Percentiles rank a stretch among this genome's conserved stretches.
Conservation (phyloP, 2,113 vertebrate species). For the Noctilio leporinus region DNA sequence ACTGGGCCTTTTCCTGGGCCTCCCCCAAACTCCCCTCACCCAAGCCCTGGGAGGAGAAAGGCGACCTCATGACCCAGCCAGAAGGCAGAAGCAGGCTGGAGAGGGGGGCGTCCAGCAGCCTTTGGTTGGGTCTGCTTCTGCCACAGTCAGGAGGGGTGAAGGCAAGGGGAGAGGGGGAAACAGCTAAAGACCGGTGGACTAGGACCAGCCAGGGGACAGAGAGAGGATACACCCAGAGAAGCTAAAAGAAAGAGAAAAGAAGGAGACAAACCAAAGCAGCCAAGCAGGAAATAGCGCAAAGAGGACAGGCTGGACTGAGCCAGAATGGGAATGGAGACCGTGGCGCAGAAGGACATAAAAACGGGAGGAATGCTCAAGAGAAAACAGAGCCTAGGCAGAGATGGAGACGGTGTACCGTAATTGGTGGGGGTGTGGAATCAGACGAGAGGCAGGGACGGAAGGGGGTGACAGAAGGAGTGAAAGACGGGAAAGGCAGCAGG, state of each 20-base stretch:
- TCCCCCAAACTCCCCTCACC: not conserved
- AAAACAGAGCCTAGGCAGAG: not conserved
- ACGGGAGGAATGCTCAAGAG: not conserved
- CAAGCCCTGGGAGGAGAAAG: not conserved
- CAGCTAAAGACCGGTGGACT: not conserved
- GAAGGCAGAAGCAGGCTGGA: not conserved
- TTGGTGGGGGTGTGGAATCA: not conserved
- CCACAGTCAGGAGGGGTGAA: not conserved
- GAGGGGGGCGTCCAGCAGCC: not conserved
- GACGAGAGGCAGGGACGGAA: rapidly evolving
- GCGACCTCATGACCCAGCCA: not conserved
- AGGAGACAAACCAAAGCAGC: not conserved
- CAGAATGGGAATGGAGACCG: not conserved
- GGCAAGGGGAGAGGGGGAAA: too few relatives aligned
- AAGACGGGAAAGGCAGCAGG: not conserved
- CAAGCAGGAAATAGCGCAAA: not conserved
- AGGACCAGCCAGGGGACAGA: not conserved
- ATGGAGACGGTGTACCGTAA: not conserved
- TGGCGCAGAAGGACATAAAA: not conserved
- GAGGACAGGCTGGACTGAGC: not conserved
- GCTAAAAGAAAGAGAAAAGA: not conserved
- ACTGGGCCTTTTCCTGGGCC: not conserved
- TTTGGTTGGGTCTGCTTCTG: not conserved
- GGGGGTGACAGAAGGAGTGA: not conserved
- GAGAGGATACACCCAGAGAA: not conserved